These are phyloP conservation scores for Columbina picui DNA, from an alignment of 2,113 vertebrate species.

Conservation along the genomic window DNA sequence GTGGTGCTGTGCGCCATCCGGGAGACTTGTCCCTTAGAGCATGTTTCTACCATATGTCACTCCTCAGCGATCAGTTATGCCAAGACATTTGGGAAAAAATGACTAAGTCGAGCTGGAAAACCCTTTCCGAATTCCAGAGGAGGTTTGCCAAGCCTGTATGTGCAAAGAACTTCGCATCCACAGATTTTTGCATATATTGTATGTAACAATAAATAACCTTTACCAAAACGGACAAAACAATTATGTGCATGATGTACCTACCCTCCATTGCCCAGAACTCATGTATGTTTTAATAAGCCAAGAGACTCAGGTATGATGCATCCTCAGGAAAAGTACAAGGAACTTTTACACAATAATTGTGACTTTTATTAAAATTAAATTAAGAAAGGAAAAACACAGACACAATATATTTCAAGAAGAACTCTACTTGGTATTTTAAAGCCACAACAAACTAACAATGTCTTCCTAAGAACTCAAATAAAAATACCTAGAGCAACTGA, in stretches of 20 bases:
- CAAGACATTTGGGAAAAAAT: constrained; percentile 71
- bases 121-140: constrained; percentile 64
- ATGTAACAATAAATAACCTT: not conserved
- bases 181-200: not conserved
- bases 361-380: not conserved
- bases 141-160: constrained; percentile 47
- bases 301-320: not conserved
- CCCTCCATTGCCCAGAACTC: not conserved
- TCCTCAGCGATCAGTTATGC: constrained; percentile 65
- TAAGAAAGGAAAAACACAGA: not conserved
- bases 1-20: constrained; percentile 74
- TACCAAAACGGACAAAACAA: not conserved
- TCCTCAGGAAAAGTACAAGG: not conserved
- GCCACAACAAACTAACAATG: not conserved
- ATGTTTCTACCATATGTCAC: constrained; percentile 84
- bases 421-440: not conserved
- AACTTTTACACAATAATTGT: not conserved
- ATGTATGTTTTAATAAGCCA: not conserved
- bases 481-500: not conserved
- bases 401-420: not conserved
- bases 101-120: constrained; percentile 65
- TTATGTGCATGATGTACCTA: not conserved
- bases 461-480: not conserved
- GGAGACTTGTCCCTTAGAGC: constrained; percentile 82
- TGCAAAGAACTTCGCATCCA: constrained; percentile 37